A percentile compares a stretch with the other conserved stretches of the same genome.
phyloP scores from a whole-genome alignment of 2,888 invertebrate species.

The Petrophora chlorosata region DNA sequence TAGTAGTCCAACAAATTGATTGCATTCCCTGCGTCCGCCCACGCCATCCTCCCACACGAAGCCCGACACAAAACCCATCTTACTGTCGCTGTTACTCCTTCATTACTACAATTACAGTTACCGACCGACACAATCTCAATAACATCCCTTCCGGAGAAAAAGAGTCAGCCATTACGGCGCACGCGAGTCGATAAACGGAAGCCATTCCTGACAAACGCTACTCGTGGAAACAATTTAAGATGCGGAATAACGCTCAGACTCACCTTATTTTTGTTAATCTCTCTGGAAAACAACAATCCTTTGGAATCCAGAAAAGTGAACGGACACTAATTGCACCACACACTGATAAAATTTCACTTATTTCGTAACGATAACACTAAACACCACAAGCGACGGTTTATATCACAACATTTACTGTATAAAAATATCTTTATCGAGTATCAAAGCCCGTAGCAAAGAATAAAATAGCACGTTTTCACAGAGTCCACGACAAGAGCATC shows the following conservation, averaged over 20 bases:
- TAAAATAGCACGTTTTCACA: slow-evolving; percentile 76
- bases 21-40: slow-evolving; percentile 58
- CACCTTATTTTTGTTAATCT: slow-evolving; percentile 66
- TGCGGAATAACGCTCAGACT: slow-evolving; percentile 43
- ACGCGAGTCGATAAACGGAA: slow-evolving; percentile 81
- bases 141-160: slow-evolving; percentile 57
- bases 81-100: slow-evolving; percentile 39
- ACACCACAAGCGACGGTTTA: slow-evolving; percentile 70
- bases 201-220: slow-evolving; percentile 75
- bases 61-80: slow-evolving; percentile 50
- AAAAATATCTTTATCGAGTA: slow-evolving; percentile 66
- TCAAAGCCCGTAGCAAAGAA: slow-evolving; percentile 69
- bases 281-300: slow-evolving; percentile 71
- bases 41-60: slow-evolving; percentile 62
- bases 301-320: slow-evolving; percentile 69
- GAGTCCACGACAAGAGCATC: slow-evolving; percentile 80
- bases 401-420: slow-evolving; percentile 75
- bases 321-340: slow-evolving; percentile 77
- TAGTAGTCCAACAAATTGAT: slow-evolving; percentile 42
- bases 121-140: slow-evolving; percentile 41
- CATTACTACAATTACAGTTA: slow-evolving; percentile 36
- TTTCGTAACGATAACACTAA: slow-evolving; percentile 67
- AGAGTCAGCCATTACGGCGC: slow-evolving; percentile 82
- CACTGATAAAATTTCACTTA: slow-evolving; percentile 71
- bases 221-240: slow-evolving; percentile 49